Conservation (phyloP, 1,140 invertebrate species). For the Teleogryllus occipitalis region DNA sequence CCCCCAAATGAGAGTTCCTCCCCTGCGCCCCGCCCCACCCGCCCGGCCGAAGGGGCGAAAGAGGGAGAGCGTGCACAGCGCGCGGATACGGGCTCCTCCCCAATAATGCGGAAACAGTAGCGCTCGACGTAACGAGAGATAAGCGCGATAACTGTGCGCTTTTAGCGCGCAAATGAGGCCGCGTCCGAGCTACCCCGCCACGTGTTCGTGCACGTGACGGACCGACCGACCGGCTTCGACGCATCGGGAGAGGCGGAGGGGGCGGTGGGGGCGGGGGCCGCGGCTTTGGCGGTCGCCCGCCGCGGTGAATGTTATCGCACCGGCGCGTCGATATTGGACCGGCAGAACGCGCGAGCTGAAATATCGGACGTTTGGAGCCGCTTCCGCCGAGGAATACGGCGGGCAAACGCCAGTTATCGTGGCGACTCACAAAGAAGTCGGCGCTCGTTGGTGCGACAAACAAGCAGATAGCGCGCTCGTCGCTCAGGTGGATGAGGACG, state of each 20-base stretch:
- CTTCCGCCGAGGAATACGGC: not conserved
- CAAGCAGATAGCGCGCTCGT: not conserved
- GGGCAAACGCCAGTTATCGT: not conserved
- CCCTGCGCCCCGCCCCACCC: no score
- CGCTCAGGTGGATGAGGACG: not conserved
- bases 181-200: not conserved
- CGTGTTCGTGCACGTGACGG: not conserved
- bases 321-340: not conserved
- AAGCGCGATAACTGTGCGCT: not conserved
- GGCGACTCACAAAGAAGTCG: not conserved
- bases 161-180: not conserved
- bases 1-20: not conserved
- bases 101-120: constrained; percentile 4
- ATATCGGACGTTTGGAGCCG: not conserved
- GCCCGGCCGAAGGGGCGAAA: not conserved
- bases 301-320: not conserved
- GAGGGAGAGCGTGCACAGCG: not conserved
- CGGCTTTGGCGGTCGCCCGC: not conserved
- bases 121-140: not conserved
- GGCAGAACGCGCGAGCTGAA: not conserved
- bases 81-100: not conserved
- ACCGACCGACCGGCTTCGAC: not conserved
- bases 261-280: no score
- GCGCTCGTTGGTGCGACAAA: not conserved
- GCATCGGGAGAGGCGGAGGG: not conserved